Conservation (phyloP, 2,113 vertebrate species). For the Triplophysa rosa region DNA sequence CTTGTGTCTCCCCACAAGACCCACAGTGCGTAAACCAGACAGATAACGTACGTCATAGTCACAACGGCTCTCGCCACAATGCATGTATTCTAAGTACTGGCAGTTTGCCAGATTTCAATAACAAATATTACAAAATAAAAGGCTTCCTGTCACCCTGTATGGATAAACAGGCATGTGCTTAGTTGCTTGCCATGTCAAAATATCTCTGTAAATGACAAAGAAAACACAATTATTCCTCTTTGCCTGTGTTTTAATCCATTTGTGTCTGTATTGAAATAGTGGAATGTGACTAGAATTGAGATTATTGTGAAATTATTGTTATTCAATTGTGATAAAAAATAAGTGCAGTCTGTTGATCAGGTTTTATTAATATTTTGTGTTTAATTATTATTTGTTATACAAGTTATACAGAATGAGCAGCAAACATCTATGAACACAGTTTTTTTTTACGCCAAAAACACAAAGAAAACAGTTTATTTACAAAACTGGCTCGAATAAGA, state of each 20-base stretch:
- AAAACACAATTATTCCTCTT: neutral
- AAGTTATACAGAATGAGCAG: constrained; percentile 39
- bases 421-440: neutral
- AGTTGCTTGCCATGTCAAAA: neutral
- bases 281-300: too few relatives aligned
- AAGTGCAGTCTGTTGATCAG: neutral
- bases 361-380: neutral
- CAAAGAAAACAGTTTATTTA: neutral
- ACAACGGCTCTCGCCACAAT: constrained; percentile 43
- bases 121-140: neutral
- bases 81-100: constrained; percentile 12
- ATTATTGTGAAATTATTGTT: neutral
- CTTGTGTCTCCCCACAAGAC: constrained; percentile 24
- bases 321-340: neutral
- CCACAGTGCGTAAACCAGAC: constrained; percentile 22
- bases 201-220: neutral
- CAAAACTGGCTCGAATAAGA: neutral
- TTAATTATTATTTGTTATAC: neutral
- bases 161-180: neutral
- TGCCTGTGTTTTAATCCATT: neutral
- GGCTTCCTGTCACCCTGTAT: neutral
- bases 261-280: too few relatives aligned
- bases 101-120: neutral
- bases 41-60: constrained; percentile 29
- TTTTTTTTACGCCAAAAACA: neutral